These are phyloP conservation scores for Sinohyriopsis cumingii DNA, from an alignment of 2,888 invertebrate genomes.

Conservation along the genomic window DNA sequence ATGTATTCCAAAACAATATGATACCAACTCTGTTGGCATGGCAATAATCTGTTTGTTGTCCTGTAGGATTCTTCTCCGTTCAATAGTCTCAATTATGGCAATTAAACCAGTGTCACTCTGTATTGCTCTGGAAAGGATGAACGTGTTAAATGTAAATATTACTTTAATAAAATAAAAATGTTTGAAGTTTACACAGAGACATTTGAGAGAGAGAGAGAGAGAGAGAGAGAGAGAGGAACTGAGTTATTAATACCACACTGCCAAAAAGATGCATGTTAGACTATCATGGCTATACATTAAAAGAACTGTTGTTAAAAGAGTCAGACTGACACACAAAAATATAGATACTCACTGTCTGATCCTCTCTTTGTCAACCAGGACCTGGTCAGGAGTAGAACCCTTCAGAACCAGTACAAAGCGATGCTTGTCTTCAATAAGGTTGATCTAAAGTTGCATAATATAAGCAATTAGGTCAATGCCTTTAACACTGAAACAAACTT, in stretches of 20 bases:
- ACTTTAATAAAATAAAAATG: no score
- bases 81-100: slow-evolving; percentile 87
- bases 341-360: slow-evolving; percentile 49
- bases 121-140: slow-evolving; percentile 73
- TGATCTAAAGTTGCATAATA: slow-evolving; percentile 75
- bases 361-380: slow-evolving; percentile 29
- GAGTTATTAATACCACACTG: no score
- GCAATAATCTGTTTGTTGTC: slow-evolving; percentile 10
- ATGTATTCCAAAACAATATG: no score
- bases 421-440: slow-evolving; percentile 84
- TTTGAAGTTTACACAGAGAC: no score
- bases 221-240: no score
- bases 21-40: slow-evolving; percentile 22
- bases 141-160: neutral
- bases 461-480: no score
- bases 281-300: no score
- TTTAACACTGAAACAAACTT: no score
- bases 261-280: no score
- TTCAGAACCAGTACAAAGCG: slow-evolving; percentile 85
- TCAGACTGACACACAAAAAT: neutral
- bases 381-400: slow-evolving; percentile 79
- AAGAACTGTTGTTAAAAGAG: no score
- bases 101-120: slow-evolving; percentile 84
- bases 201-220: no score
- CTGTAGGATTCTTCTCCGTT: slow-evolving; percentile 72